Conservation (phyloP, 2,113 vertebrate genomes). For the Thoracochromis brauschi region DNA sequence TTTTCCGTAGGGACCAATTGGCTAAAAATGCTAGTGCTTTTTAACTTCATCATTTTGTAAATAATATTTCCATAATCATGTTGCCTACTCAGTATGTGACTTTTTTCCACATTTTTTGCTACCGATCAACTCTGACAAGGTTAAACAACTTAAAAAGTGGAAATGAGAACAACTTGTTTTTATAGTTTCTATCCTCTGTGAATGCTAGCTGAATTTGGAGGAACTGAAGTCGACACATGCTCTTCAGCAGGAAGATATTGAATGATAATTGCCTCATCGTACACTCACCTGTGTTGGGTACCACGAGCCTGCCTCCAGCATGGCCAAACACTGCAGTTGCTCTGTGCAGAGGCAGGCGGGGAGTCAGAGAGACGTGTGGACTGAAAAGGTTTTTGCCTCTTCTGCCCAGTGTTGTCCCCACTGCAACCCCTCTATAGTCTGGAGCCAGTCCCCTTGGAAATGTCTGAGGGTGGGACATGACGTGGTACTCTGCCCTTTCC, state of each 20-base stretch:
- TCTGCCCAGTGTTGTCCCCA: constrained; percentile 64
- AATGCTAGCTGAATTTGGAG: neutral
- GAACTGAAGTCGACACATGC: neutral
- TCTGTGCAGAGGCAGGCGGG: constrained; percentile 70
- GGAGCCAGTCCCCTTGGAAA: constrained; percentile 80
- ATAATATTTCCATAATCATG: neutral
- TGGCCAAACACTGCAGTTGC: constrained; percentile 81
- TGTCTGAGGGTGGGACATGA: constrained; percentile 79
- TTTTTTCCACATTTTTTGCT: neutral
- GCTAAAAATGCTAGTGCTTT: neutral
- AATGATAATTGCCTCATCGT: neutral
- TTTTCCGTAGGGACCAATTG: neutral
- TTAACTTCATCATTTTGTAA: neutral
- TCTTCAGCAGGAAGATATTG: neutral
- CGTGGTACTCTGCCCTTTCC: constrained; percentile 77
- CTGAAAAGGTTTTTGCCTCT: constrained; percentile 73
- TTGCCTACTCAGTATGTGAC: neutral
- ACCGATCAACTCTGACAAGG: neutral
- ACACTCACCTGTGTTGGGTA: constrained; percentile 86
- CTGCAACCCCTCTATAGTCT: constrained; percentile 60
- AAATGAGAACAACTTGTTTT: neutral
- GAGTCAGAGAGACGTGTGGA: constrained; percentile 71
- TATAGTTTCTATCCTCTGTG: neutral
- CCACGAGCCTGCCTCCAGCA: constrained; percentile 82
- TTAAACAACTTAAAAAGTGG: neutral